Evolutionary conservation across 2,888 invertebrate species (phyloP).

Genomic region (Caenorhabditis doughertyi): DNA sequence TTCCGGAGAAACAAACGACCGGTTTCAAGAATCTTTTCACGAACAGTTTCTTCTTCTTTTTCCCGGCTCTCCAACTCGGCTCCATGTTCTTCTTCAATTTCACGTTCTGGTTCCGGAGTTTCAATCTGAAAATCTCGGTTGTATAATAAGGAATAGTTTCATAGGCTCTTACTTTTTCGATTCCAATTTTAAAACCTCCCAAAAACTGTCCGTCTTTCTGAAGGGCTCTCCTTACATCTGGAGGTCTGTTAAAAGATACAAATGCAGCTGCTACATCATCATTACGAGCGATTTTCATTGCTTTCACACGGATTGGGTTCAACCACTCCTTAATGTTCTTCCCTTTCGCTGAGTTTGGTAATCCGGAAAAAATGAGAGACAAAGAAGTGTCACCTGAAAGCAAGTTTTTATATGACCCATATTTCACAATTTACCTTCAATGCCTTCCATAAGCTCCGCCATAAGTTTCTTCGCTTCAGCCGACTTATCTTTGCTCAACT

Average conservation of each 20-base stretch:
- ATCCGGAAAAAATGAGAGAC: constrained; percentile 76
- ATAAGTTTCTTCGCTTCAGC: constrained; percentile 63
- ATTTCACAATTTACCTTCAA: constrained; percentile 73
- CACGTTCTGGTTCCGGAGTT: constrained; percentile 44
- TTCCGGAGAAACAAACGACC: constrained; percentile 95
- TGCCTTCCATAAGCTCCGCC: constrained; percentile 71
- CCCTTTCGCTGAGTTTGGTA: constrained; percentile 76
- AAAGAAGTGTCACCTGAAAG: constrained; percentile 77
- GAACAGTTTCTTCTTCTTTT: constrained; percentile 62
- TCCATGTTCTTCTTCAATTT: constrained; percentile 40
- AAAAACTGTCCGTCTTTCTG: constrained; percentile 75
- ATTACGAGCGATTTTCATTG: constrained; percentile 71
- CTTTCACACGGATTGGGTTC: constrained; percentile 79
- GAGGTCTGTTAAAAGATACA: constrained; percentile 76
- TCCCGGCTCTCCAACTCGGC: constrained; percentile 33
- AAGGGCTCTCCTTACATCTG: constrained; percentile 76
- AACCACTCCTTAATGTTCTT: constrained; percentile 81
- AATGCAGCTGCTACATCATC: constrained; percentile 70
- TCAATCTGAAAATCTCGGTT: constrained; percentile 29
- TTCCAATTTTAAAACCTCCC: constrained; percentile 78
- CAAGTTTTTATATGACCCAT: no score
- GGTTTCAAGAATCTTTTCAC: constrained; percentile 85
- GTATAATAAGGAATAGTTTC: background rate
- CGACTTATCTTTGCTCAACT: constrained; percentile 79
- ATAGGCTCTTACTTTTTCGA: constrained; percentile 32